These are phyloP conservation scores for Triplophysa bombifrons DNA, from an alignment of 2,797 vertebrate genomes.

Conservation along the genomic window DNA sequence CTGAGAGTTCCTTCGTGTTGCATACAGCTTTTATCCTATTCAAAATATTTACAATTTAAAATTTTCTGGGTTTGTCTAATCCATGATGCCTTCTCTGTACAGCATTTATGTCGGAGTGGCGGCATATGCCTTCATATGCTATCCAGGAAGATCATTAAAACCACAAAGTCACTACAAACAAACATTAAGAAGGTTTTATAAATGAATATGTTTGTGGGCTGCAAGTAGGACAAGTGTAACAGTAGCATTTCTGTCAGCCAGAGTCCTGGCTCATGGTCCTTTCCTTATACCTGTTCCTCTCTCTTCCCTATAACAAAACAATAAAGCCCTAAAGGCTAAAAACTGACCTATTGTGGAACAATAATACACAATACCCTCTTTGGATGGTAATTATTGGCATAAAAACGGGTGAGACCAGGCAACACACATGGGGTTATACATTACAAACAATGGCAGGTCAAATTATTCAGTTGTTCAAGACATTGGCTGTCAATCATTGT, in stretches of 20 bases:
- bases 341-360: not conserved
- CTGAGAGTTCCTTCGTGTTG: slow-evolving; percentile 21
- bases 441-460: slow-evolving; percentile 22
- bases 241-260: too few species aligned
- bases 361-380: not conserved
- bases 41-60: too few species aligned
- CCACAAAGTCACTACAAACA: too few species aligned
- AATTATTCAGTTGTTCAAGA: slow-evolving; percentile 21
- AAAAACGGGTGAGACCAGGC: not conserved
- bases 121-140: not conserved
- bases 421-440: not conserved
- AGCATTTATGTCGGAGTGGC: not conserved
- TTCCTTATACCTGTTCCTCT: too few species aligned
- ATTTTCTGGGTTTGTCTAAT: too few species aligned
- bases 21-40: slow-evolving; percentile 24
- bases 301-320: too few species aligned
- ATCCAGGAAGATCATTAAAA: not conserved
- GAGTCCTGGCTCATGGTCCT: too few species aligned
- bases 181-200: too few species aligned
- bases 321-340: too few species aligned
- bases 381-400: slow-evolving; percentile 7
- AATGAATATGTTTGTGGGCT: too few species aligned
- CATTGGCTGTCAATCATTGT: slow-evolving; percentile 51
- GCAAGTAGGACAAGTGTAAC: too few species aligned
- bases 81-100: too few species aligned